A percentile compares a stretch with the other conserved stretches of the same genome.
Evolutionary conservation across 2,888 invertebrate species (phyloP).

Genomic region (Chloromyia formosa): DNA sequence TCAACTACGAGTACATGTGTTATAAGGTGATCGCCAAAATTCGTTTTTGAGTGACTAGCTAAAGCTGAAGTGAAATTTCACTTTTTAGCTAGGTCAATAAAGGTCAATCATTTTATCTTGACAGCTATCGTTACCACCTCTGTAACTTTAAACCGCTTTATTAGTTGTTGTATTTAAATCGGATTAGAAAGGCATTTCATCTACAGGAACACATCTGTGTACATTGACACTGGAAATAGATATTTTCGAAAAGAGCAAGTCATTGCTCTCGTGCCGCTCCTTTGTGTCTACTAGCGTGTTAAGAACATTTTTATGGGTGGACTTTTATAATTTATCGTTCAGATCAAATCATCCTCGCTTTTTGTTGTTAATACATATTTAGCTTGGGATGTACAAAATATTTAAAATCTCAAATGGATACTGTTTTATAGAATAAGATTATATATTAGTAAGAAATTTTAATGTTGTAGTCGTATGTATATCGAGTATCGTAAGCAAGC

Average conservation of each 20-base stretch:
- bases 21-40: too few species aligned
- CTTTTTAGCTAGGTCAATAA: too few species aligned
- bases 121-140: not conserved
- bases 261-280: not conserved
- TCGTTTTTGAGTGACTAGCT: too few species aligned
- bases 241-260: not conserved
- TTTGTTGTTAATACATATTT: conserved; percentile 8
- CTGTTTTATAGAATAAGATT: too few species aligned
- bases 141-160: not conserved
- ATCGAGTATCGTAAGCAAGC: too few species aligned
- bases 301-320: conserved; percentile 4
- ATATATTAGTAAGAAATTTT: too few species aligned
- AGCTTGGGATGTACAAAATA: too few species aligned
- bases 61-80: too few species aligned
- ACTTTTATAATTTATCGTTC: not conserved
- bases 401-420: too few species aligned
- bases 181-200: not conserved
- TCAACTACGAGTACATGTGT: too few species aligned
- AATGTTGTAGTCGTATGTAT: too few species aligned
- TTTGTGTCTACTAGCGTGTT: not conserved
- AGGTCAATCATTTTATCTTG: conserved; percentile 14
- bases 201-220: not conserved
- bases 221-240: not conserved
- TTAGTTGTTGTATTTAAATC: conserved; percentile 13
- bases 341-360: not conserved